Percentiles rank a stretch among this genome's conserved stretches.
Evolutionary conservation across 2,888 invertebrate species (phyloP).

Genomic region (Rutpela maculata): DNA sequence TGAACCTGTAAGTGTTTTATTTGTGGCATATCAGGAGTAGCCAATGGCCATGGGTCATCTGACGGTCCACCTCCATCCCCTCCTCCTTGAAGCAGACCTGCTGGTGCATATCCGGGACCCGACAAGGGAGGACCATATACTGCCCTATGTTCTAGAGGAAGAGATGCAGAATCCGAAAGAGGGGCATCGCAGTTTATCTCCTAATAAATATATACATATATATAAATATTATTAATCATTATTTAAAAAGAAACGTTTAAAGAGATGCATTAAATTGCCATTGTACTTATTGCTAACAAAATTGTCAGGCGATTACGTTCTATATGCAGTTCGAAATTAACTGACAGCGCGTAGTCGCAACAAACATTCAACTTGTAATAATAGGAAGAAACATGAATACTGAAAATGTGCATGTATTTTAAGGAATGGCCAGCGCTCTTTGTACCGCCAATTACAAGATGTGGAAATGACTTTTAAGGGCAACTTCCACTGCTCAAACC

Average conservation of each 20-base stretch:
- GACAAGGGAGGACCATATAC: constrained; percentile 83
- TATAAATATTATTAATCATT: not conserved
- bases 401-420: too few relatives aligned
- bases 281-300: too few relatives aligned
- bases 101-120: constrained; percentile 72
- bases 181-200: constrained; percentile 87
- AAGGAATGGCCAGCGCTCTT: too few relatives aligned
- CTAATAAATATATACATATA: constrained; percentile 74
- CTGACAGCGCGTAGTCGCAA: too few relatives aligned
- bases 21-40: constrained; percentile 92
- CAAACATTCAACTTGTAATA: too few relatives aligned
- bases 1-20: constrained; percentile 95
- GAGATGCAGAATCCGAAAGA: constrained; percentile 85
- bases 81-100: constrained; percentile 70
- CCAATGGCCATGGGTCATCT: constrained; percentile 93
- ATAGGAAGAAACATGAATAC: too few relatives aligned
- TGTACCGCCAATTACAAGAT: too few relatives aligned
- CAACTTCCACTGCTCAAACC: too few relatives aligned
- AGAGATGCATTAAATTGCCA: too few relatives aligned
- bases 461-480: too few relatives aligned
- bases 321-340: too few relatives aligned
- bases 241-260: not conserved
- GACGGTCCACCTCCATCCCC: constrained; percentile 73
- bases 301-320: too few relatives aligned
- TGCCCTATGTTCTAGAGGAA: constrained; percentile 88